phyloP scores from a whole-genome alignment of 1,140 invertebrate species.

The Uloborus diversus region DNA sequence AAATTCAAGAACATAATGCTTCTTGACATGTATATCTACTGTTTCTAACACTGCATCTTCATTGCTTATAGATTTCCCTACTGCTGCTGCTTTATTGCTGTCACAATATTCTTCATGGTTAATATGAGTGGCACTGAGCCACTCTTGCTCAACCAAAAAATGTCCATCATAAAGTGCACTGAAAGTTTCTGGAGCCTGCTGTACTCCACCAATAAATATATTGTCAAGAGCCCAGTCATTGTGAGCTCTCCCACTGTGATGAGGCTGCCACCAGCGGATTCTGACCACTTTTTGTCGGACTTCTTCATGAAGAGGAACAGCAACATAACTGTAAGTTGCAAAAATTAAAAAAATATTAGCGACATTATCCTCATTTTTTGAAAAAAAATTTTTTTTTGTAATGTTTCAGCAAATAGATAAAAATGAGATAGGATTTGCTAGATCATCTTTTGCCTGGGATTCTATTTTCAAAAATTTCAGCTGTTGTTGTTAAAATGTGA shows the following conservation, averaged over 20 bases:
- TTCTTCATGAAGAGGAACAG: constrained; percentile 62
- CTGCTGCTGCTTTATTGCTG: constrained; percentile 12
- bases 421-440: too few relatives aligned
- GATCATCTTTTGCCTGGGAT: too few relatives aligned
- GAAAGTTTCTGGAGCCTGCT: constrained; percentile 24
- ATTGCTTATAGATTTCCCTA: constrained; percentile 45
- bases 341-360: constrained; percentile 6
- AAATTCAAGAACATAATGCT: constrained; percentile 49
- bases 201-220: constrained; percentile 65
- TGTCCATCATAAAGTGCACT: constrained; percentile 11
- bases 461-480: too few relatives aligned
- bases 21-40: constrained; percentile 48
- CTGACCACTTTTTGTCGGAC: constrained; percentile 62
- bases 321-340: constrained; percentile 58
- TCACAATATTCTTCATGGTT: constrained; percentile 18
- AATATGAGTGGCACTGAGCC: constrained; percentile 46
- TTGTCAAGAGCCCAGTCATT: constrained; percentile 68
- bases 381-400: too few relatives aligned
- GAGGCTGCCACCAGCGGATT: constrained; percentile 67
- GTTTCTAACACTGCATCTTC: constrained; percentile 59
- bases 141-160: constrained; percentile 36
- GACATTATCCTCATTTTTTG: background rate
- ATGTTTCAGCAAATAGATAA: too few relatives aligned
- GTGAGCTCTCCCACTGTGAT: constrained; percentile 59
- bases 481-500: too few relatives aligned